Percentiles rank a stretch among this genome's conserved stretches.
phyloP scores from a whole-genome alignment of 2,888 invertebrate species.

The Watsonalla binaria region DNA sequence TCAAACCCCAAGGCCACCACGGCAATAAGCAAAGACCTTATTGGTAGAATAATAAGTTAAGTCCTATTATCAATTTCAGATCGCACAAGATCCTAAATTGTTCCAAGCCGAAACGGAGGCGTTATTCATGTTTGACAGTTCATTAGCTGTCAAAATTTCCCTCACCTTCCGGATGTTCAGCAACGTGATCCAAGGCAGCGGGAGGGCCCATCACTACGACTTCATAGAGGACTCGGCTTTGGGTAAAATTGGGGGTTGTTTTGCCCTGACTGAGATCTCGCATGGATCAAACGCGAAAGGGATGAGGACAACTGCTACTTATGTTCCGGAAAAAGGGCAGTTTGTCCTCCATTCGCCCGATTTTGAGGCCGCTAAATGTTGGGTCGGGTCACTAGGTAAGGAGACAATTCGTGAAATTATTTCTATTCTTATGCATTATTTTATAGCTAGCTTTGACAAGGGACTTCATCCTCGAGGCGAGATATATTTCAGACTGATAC shows the following conservation, averaged over 20 bases:
- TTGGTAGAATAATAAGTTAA: not conserved
- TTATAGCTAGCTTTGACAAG: not conserved
- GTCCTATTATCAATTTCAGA: constrained; percentile 39
- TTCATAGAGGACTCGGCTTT: constrained; percentile 63
- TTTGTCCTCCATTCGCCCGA: constrained; percentile 92
- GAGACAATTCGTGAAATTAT: not conserved
- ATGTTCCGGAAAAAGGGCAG: constrained; percentile 83
- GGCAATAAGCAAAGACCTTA: not conserved
- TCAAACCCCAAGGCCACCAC: no score
- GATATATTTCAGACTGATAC: not conserved
- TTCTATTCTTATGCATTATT: not conserved
- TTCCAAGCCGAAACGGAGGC: constrained; percentile 74
- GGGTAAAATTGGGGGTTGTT: constrained; percentile 76
- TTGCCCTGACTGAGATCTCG: constrained; percentile 92
- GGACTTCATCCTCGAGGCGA: not conserved
- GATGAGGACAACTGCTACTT: constrained; percentile 92
- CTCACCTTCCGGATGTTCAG: constrained; percentile 83
- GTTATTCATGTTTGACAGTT: constrained; percentile 79
- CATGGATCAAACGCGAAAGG: constrained; percentile 95
- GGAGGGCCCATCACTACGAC: constrained; percentile 80
- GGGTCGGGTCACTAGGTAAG: constrained; percentile 89
- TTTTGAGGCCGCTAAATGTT: constrained; percentile 95
- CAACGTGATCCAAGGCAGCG: constrained; percentile 81
- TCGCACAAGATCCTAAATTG: constrained; percentile 65
- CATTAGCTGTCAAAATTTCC: constrained; percentile 81